Percentiles rank a stretch among this genome's conserved stretches.
Conservation (phyloP, 2,113 vertebrate species). For the Sceloporus undulatus region DNA sequence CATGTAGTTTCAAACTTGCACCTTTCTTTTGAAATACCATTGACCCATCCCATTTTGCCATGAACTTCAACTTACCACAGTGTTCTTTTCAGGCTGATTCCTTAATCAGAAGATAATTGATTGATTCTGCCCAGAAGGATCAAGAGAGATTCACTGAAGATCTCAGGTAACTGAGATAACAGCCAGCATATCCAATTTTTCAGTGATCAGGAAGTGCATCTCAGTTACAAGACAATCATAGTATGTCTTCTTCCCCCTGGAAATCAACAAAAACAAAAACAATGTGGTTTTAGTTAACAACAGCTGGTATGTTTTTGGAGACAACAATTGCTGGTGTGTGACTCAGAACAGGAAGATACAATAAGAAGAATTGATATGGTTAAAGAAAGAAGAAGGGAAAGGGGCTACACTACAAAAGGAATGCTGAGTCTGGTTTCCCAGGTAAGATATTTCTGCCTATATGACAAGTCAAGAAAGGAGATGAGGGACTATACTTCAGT, state of each 20-base stretch:
- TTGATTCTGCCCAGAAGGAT: not conserved
- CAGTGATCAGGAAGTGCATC: not conserved
- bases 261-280: not conserved
- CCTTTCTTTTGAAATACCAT: not conserved
- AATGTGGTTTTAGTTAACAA: not conserved
- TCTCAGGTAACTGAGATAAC: not conserved
- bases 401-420: not conserved
- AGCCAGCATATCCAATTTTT: conserved; percentile 13
- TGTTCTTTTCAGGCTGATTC: not conserved
- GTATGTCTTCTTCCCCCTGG: not conserved
- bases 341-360: no score
- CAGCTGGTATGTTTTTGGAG: no score
- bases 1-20: not conserved
- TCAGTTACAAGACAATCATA: not conserved
- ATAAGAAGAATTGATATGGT: not conserved
- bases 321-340: not conserved
- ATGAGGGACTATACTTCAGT: not conserved
- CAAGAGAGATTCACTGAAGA: not conserved
- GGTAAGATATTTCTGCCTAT: not conserved
- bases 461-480: not conserved
- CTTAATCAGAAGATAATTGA: not conserved
- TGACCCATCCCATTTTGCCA: not conserved
- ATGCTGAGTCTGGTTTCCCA: no score
- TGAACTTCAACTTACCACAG: conserved; percentile 7
- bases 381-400: not conserved